Conservation (phyloP, 2,888 invertebrate genomes). For the Drosophila longiperda region DNA sequence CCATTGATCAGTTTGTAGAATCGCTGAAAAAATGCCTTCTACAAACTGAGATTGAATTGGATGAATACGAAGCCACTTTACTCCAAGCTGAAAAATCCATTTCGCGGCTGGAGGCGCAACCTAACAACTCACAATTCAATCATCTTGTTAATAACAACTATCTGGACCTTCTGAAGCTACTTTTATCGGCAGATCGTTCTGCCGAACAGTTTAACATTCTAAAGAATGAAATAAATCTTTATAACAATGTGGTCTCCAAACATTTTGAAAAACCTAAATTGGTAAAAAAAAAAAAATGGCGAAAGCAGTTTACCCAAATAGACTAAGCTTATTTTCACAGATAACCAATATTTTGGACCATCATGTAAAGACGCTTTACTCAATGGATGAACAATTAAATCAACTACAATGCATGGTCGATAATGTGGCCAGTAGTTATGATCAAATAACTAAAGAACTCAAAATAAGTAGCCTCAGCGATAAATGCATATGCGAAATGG, state of each 20-base stretch:
- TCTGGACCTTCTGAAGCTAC: slow-evolving; percentile 34
- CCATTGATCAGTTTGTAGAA: slow-evolving; percentile 34
- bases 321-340: slow-evolving; percentile 19
- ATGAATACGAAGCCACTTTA: slow-evolving; percentile 35
- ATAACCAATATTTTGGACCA: slow-evolving; percentile 42
- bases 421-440: slow-evolving; percentile 5
- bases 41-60: slow-evolving; percentile 51
- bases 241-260: slow-evolving; percentile 12
- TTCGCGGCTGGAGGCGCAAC: slow-evolving; percentile 12
- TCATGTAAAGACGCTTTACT: slow-evolving; percentile 31
- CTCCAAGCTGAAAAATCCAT: slow-evolving; percentile 30
- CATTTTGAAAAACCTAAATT: slow-evolving; percentile 8
- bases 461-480: slow-evolving; percentile 6
- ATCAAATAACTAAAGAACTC: slow-evolving; percentile 3
- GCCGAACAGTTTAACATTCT: slow-evolving; percentile 36
- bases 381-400: slow-evolving; percentile 39
- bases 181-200: slow-evolving; percentile 45
- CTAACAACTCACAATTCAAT: not conserved
- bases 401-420: slow-evolving; percentile 15
- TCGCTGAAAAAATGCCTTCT: slow-evolving; percentile 28
- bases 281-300: slow-evolving; percentile 32
- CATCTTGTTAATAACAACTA: slow-evolving; percentile 19
- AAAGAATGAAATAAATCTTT: slow-evolving; percentile 38
- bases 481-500: slow-evolving; percentile 17
- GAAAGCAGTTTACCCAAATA: not conserved